These are phyloP conservation scores for Heterochromis multidens DNA, from an alignment of 2,113 vertebrate species.

Conservation along the genomic window DNA sequence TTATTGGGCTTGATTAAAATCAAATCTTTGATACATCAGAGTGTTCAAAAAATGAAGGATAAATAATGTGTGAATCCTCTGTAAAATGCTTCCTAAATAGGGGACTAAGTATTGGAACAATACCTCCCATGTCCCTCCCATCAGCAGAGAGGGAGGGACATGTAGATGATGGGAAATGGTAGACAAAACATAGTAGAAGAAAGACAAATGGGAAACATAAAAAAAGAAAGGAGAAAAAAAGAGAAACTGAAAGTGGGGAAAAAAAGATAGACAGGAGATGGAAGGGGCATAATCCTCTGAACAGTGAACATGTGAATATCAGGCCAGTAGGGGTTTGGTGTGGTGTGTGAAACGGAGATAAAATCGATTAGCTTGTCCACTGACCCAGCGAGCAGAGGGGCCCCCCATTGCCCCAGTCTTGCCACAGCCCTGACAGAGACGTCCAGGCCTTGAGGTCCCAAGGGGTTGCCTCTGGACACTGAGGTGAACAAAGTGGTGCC, in stretches of 20 bases:
- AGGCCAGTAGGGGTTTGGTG: conserved; percentile 53
- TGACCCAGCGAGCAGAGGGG: conserved; percentile 87
- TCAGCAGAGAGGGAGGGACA: background rate
- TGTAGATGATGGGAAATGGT: background rate
- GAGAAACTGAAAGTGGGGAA: background rate
- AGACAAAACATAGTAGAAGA: conserved; percentile 12
- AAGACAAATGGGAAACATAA: conserved; percentile 15
- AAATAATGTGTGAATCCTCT: background rate
- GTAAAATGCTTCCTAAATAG: background rate
- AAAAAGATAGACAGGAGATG: conserved; percentile 21
- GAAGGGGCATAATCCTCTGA: conserved; percentile 45
- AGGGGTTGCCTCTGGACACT: conserved; percentile 64
- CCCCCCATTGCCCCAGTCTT: conserved; percentile 50
- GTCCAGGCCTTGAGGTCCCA: conserved; percentile 55
- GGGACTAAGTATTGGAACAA: background rate
- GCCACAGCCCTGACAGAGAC: conserved; percentile 64
- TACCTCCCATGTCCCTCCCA: too few relatives aligned
- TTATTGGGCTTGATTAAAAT: background rate
- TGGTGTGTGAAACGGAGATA: conserved; percentile 79
- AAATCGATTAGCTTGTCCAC: conserved; percentile 98
- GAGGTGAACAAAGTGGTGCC: conserved; percentile 73
- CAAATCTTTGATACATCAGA: background rate
- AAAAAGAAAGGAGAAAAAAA: background rate
- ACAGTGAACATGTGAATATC: conserved; percentile 64
- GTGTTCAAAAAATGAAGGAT: background rate